phyloP scores from a whole-genome alignment of 2,113 vertebrate genomes.

The Thomomys bottae region DNA sequence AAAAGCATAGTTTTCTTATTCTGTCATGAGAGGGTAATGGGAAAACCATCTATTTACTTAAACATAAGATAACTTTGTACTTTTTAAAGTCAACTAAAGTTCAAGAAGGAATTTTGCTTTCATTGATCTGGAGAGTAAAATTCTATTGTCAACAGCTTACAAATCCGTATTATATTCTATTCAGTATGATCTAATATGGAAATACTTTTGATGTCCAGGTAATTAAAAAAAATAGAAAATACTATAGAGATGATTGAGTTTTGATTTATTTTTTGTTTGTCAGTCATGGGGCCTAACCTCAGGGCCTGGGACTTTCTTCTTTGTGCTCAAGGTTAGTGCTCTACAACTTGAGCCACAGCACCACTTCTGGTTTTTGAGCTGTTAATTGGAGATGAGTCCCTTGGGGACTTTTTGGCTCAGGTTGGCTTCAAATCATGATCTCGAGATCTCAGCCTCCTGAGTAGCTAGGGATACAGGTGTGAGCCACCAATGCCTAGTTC shows the following conservation, averaged over 20 bases:
- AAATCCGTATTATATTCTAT: slow-evolving; percentile 20
- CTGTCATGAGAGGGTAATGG: slow-evolving; percentile 29
- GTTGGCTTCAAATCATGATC: too few species aligned
- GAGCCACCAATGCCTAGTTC: too few species aligned
- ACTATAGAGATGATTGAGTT: slow-evolving; percentile 19
- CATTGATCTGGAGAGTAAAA: slow-evolving; percentile 40
- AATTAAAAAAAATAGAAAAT: slow-evolving; percentile 58
- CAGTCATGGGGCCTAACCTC: too few species aligned
- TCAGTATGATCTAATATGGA: slow-evolving; percentile 30
- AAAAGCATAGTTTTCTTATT: slow-evolving; percentile 28
- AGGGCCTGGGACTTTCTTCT: too few species aligned
- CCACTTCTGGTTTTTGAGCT: too few species aligned
- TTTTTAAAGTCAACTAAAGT: slow-evolving; percentile 41
- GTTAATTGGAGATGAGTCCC: too few species aligned
- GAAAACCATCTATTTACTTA: slow-evolving; percentile 41
- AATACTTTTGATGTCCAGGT: slow-evolving; percentile 31
- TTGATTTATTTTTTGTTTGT: too few species aligned
- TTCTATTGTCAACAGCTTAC: slow-evolving; percentile 55
- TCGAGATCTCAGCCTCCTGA: too few species aligned
- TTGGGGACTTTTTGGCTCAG: too few species aligned
- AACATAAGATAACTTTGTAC: slow-evolving; percentile 36
- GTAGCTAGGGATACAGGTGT: too few species aligned
- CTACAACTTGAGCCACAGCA: too few species aligned
- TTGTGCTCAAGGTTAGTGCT: too few species aligned
- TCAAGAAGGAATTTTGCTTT: slow-evolving; percentile 43